Base-by-base conservation (phyloP, 1,140 invertebrate genomes). In the Drosophila santomea region DNA sequence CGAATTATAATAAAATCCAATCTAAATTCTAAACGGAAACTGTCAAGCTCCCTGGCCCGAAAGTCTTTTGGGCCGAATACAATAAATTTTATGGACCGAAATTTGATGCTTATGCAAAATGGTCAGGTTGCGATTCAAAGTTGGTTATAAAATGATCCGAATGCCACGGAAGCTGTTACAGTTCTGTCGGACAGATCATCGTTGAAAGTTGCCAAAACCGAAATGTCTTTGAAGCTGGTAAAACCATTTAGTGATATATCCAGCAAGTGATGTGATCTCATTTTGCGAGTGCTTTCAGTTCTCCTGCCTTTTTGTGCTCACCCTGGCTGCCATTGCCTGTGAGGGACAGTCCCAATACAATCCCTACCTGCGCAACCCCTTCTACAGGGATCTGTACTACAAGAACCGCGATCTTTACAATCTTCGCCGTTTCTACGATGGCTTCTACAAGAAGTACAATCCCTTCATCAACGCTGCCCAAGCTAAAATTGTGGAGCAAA, bases 21-120 rank as follows among this genome's bases (percentile, higher is more conserved):
- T 90, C 73, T 73, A 88, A 84, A 89, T 89, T 89, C 80, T 89
- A 83, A 89, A 80, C 84, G 84, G 84, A 89, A 89, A 89, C 74
- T 89, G 78, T 50, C 73, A 38, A 80, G 64, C 28, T 61, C 60
- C 57, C 66, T 47, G 64, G 50, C 56, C 59, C 43, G 38, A 68
- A 54, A 62, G 28, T 43, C 51, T 51, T 56, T 47, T 56, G 54
- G 76, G 64, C 64, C 57, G 64, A 80, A 74, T 62, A 66, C 58
- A 78, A 86, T 71, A 44, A 48, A 48, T 71, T 80, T 82, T 86
- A 82, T 75, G 56, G 82, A 45, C 64, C 3, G 50, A 78, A 81
- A 75, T 71, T 63, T 60, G 68, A 80, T 77, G 79, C 38, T 88
- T 63, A 76, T 67, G 60, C 56, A 47, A 55, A 71, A 73, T 63